These are phyloP conservation scores for Rotaria macrura DNA, from an alignment of 2,888 invertebrate species.

Conservation along the genomic window DNA sequence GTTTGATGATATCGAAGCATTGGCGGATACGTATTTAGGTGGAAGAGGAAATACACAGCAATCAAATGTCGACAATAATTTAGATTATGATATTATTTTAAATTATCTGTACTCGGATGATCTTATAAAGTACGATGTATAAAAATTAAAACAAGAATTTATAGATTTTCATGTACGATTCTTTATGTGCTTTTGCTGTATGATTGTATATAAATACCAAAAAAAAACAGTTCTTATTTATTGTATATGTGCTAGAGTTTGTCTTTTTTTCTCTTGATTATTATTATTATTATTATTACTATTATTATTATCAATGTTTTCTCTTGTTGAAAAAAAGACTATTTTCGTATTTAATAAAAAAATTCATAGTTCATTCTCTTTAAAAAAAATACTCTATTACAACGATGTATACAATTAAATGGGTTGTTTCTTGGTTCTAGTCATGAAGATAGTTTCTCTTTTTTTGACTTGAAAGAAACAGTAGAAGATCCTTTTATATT, in stretches of 20 bases:
- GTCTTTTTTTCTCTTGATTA: neutral
- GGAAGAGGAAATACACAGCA: neutral
- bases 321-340: neutral
- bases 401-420: too few relatives aligned
- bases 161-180: neutral
- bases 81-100: neutral
- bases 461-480: too few relatives aligned
- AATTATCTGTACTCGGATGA: constrained; percentile 6
- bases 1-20: neutral
- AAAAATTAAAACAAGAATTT: neutral
- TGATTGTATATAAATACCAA: neutral
- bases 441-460: too few relatives aligned
- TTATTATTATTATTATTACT: neutral
- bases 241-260: constrained; percentile 3
- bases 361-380: too few relatives aligned
- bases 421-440: too few relatives aligned
- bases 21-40: constrained; percentile 12
- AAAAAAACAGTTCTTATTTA: neutral
- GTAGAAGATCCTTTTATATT: too few relatives aligned
- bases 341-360: constrained; percentile 9
- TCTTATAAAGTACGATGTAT: neutral
- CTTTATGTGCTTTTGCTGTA: neutral
- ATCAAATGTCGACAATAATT: neutral
- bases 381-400: too few relatives aligned
- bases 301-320: neutral